Base-by-base conservation (phyloP, 2,888 invertebrate genomes). In the Microctonus brassicae region DNA sequence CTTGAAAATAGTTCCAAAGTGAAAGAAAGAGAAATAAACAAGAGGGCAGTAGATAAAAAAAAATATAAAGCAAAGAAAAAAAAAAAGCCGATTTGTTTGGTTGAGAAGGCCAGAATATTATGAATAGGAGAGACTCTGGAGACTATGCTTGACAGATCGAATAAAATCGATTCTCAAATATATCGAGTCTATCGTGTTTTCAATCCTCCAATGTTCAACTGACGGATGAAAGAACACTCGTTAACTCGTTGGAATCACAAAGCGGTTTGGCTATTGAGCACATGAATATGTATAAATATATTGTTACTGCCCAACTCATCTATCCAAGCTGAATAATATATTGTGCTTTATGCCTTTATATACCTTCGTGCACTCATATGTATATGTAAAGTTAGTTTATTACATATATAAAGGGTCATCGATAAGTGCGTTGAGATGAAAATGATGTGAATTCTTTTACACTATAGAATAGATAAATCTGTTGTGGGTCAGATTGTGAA, bases 401-500 rank as follows among this genome's bases (percentile, higher is more conserved):
- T 29, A 29, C 9, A 47, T 47, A 47, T 0, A 47, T 47, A 17
- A 3, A 13, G n/a, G 7, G 17, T 7, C 1, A 7, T n/a, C 7
- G 20, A 47, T 47, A n/a, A 1, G 3, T 20, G 6, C 0, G 7
- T 17, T 17, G 24, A 53, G 22, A 24, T 47, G 5, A 24, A 55
- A 55, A 55, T 57, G 6, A n/a, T 52, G 17, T 29, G 17, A 29
- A 64, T 11, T 13, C 7, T n/a, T n/a, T n/a, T n/a, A n/a, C n/a
- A n/a, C n/a, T n/a, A n/a, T n/a, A n/a, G n/a, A 64, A 17, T 33
- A 26, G 55, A 65, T 13, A 65, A 34, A 29, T 4, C 20, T 4
- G 20, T 39, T 57, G 24, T 66, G 36, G n/a, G 66, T 66, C 39
- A 66, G 53, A 65, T 24, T 55, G 22, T 11, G 55, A 52, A 24